Evolutionary conservation across 2,888 invertebrate species (phyloP).

Genomic region (Ptilodon capucinus): DNA sequence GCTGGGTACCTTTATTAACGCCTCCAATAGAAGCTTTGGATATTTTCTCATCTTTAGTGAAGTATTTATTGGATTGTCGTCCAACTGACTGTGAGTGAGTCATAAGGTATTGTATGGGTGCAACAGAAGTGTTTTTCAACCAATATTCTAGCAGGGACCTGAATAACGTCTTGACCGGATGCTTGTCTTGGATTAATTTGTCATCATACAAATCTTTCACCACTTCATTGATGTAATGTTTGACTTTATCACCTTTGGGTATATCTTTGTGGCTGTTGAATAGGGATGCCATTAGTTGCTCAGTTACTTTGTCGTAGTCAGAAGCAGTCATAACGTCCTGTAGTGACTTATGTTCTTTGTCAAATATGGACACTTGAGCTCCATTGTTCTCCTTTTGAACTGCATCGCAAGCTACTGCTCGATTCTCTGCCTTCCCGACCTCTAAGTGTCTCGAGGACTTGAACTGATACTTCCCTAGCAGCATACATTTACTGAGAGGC

Average conservation of each 20-base stretch:
- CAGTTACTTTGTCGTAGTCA: conserved; percentile 56
- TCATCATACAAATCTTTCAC: conserved; percentile 57
- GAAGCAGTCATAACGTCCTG: conserved; percentile 42
- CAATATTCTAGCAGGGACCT: conserved; percentile 64
- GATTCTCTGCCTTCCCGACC: conserved; percentile 6
- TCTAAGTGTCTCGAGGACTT: conserved; percentile 19
- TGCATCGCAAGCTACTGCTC: conserved; percentile 25
- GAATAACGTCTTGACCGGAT: conserved; percentile 62
- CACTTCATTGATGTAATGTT: conserved; percentile 50
- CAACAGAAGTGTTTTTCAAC: conserved; percentile 51
- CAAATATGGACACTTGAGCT: conserved; percentile 34
- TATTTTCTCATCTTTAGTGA: conserved; percentile 54
- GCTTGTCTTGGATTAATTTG: conserved; percentile 38
- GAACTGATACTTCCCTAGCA: conserved; percentile 48
- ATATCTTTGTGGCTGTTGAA: conserved; percentile 39
- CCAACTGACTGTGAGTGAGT: conserved; percentile 45
- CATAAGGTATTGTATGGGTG: conserved; percentile 40
- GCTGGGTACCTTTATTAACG: conserved; percentile 54
- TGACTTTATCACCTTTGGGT: conserved; percentile 25
- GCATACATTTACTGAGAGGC: conserved; percentile 53
- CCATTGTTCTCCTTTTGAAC: conserved; percentile 28
- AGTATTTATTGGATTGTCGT: conserved; percentile 50
- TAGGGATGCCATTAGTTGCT: conserved; percentile 53
- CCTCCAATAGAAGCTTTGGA: conserved; percentile 44
- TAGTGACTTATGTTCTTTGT: conserved; percentile 35